These are phyloP conservation scores for Struthidea cinerea DNA, from an alignment of 2,113 vertebrate genomes.

Conservation along the genomic window DNA sequence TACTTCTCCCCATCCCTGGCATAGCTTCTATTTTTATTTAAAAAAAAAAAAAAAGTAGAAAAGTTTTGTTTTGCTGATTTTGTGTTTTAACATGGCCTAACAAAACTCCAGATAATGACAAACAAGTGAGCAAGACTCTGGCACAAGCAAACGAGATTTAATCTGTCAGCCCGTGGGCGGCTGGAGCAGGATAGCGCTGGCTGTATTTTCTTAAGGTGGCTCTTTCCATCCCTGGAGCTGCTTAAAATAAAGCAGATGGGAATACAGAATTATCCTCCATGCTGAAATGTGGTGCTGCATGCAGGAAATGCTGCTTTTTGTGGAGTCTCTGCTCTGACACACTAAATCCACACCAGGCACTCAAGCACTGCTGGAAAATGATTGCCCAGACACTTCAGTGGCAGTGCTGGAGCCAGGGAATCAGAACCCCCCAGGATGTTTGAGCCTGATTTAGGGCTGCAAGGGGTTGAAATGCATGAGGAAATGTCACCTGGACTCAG, in stretches of 20 bases:
- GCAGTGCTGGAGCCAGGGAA: neutral
- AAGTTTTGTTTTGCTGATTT: neutral
- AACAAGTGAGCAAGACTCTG: slow-evolving; percentile 64
- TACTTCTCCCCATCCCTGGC: neutral
- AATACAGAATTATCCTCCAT: slow-evolving; percentile 9
- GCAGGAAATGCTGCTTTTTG: slow-evolving; percentile 28
- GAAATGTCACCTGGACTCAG: neutral
- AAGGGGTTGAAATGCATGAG: neutral
- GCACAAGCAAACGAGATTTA: slow-evolving; percentile 29
- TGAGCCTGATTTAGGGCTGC: neutral
- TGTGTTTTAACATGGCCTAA: slow-evolving; percentile 8
- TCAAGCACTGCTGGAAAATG: neutral
- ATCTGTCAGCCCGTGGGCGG: slow-evolving; percentile 35
- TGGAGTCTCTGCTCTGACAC: neutral
- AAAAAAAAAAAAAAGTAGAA: neutral
- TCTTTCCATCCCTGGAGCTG: slow-evolving; percentile 31
- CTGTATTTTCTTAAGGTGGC: slow-evolving; percentile 50
- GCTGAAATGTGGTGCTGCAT: neutral
- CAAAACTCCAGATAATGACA: slow-evolving; percentile 50
- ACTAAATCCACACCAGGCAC: neutral
- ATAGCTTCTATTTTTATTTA: neutral
- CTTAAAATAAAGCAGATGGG: slow-evolving; percentile 55
- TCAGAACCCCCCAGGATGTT: neutral
- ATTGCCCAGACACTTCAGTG: neutral
- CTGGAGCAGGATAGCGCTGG: neutral